A percentile compares a stretch with the other conserved stretches of the same genome.
Evolutionary conservation across 2,113 vertebrate species (phyloP).

Genomic region (Centropus bengalensis): DNA sequence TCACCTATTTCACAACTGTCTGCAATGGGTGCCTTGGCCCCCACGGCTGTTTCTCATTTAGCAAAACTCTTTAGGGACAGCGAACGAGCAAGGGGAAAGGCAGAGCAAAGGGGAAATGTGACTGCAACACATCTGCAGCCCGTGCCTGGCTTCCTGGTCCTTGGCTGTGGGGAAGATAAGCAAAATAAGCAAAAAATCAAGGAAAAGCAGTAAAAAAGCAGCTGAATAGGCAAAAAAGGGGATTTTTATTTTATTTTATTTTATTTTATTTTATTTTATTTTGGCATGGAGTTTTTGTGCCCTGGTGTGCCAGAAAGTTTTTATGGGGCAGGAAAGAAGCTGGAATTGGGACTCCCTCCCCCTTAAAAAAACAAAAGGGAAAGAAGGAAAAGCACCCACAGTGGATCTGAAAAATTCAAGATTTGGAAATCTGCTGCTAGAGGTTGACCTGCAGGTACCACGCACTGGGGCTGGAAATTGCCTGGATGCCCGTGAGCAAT

Average conservation of each 20-base stretch:
- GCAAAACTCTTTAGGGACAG: not conserved
- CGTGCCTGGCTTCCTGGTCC: not conserved
- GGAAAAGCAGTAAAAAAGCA: not conserved
- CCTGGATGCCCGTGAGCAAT: not conserved
- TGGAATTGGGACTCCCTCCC: not conserved
- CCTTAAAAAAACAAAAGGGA: not conserved
- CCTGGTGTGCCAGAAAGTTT: not conserved
- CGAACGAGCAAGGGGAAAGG: rapidly evolving
- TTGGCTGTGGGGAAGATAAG: not conserved
- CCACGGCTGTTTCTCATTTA: rapidly evolving
- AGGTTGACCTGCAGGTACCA: not conserved
- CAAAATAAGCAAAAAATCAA: not conserved
- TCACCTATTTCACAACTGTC: rapidly evolving
- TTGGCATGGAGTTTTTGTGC: not conserved
- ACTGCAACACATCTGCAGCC: not conserved
- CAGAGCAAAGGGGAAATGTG: not conserved
- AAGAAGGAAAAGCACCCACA: not conserved
- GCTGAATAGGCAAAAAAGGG: not conserved
- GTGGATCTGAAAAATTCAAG: not conserved
- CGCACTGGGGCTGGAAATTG: not conserved
- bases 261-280: not conserved
- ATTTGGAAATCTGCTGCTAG: not conserved
- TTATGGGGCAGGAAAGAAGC: not conserved
- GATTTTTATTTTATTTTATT: not conserved
- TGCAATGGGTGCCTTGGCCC: not conserved